Evolutionary conservation across 2,113 vertebrate species (phyloP).

Genomic region (Malurus alboscapulatus): DNA sequence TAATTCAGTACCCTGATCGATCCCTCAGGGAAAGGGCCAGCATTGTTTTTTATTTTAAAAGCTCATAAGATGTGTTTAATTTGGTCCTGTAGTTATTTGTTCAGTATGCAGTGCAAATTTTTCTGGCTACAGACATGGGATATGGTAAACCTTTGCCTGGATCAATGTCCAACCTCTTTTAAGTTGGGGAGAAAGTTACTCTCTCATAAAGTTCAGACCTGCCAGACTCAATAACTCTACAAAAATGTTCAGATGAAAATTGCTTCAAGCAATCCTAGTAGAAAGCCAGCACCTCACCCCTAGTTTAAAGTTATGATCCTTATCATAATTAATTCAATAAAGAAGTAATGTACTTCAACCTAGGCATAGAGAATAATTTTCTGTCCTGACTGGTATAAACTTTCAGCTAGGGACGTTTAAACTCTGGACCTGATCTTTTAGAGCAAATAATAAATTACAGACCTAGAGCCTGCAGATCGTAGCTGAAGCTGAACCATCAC

Average conservation of each 20-base stretch:
- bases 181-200: slow-evolving; percentile 93
- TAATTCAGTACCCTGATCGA: slow-evolving; percentile 63
- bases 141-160: slow-evolving; percentile 85
- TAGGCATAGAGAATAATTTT: slow-evolving; percentile 89
- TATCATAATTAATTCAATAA: slow-evolving; percentile 99
- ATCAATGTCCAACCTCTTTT: slow-evolving; percentile 94
- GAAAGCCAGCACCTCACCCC: slow-evolving; percentile 93
- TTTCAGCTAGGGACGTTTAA: slow-evolving; percentile 89
- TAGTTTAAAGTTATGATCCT: slow-evolving; percentile 99
- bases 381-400: slow-evolving; percentile 85
- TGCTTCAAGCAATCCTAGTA: slow-evolving; percentile 90
- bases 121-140: slow-evolving; percentile 85
- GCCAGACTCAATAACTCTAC: slow-evolving; percentile 98
- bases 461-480: slow-evolving; percentile 79
- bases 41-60: slow-evolving; percentile 72
- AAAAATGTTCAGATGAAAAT: slow-evolving; percentile 90
- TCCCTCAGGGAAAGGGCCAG: slow-evolving; percentile 54
- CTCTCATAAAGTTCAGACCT: slow-evolving; percentile 97
- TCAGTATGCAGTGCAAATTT: slow-evolving; percentile 98
- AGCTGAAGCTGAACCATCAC: slow-evolving; percentile 64
- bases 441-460: slow-evolving; percentile 91
- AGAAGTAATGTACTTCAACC: slow-evolving; percentile 98
- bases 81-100: slow-evolving; percentile 84
- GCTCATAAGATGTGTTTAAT: slow-evolving; percentile 75
- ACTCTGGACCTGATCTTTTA: slow-evolving; percentile 85